A percentile compares a stretch with the other conserved stretches of the same genome.
These are phyloP conservation scores for Athetis lepigone DNA, from an alignment of 2,888 invertebrate species.

Conservation along the genomic window DNA sequence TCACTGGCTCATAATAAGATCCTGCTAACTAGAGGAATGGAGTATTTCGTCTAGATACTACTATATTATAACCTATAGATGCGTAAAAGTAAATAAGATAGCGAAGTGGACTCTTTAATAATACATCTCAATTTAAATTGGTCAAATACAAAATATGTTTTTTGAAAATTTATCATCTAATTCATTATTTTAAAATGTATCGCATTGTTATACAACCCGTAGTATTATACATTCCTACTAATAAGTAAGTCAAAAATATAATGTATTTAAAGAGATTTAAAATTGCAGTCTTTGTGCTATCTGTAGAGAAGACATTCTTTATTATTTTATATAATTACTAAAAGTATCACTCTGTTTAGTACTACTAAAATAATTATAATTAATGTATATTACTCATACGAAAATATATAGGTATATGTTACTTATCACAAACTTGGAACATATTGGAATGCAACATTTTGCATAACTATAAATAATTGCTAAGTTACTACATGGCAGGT, in stretches of 20 bases:
- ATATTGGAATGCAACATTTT: conserved; percentile 50
- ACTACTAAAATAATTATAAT: conserved; percentile 40
- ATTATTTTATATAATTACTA: conserved; percentile 19
- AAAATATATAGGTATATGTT: conserved; percentile 54
- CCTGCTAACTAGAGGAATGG: neutral
- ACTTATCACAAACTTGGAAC: conserved; percentile 54
- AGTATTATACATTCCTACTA: conserved; percentile 13
- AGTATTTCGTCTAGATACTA: conserved; percentile 1
- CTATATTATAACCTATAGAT: neutral
- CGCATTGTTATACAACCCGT: conserved; percentile 32
- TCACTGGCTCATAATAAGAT: conserved; percentile 10
- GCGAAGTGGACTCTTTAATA: conserved; percentile 13
- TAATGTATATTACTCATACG: conserved; percentile 50
- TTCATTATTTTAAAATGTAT: conserved; percentile 7
- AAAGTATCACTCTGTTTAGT: conserved; percentile 39
- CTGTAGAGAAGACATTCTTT: conserved; percentile 23
- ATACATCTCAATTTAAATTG: conserved; percentile 13
- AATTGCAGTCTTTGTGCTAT: conserved; percentile 48
- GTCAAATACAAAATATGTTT: neutral
- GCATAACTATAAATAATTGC: conserved; percentile 31
- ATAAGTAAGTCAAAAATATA: conserved; percentile 26
- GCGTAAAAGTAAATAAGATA: neutral
- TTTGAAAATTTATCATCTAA: conserved; percentile 22
- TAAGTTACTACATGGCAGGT: conserved; percentile 26
- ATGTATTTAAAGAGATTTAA: conserved; percentile 34